Base-by-base conservation (phyloP, 2,888 invertebrate species). In the Malthinus seriepunctatus region DNA sequence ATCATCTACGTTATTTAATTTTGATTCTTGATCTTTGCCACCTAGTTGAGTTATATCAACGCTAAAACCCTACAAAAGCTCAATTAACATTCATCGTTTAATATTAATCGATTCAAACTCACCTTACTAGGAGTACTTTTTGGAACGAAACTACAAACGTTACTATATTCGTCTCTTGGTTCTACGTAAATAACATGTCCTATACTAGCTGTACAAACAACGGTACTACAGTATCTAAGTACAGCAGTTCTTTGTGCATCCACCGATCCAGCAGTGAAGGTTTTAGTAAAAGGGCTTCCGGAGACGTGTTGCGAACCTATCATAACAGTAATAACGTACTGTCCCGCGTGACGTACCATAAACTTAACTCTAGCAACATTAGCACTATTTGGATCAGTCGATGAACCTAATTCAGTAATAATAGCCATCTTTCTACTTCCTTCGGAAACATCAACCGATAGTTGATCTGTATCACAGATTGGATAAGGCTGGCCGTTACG, bases 401-500 rank as follows among this genome's bases (percentile, higher is more conserved):
- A 90, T 1, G 94, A 94, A 42, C 95, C 95, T 72, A 95, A 82
- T 80, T 95, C 94, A 70, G 91, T 87, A 62, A 94, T 88, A 44
- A 92, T 90, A 8, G 93, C 89, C 66, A 92, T 86, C 85, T 89
- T 89, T 70, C 90, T 86, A 42, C 90, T 88, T 63, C 91, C 93
- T 73, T 93, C 92, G 54, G 89, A 88, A 70, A 96, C 93, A 80
- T 91, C 90, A 66, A 95, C 90, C 70, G 89, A 85, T 67, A 96
- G 86, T 77, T 92, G 90, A 81, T 96, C 96, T 62, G 91, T 91
- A 83, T 94, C 93, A 80, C 94, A 94, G 76, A 96, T 90, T 67
- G 95, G 95, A 83, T 95, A 96, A 65, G 95, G 93, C 76, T 93
- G 92, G 15, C 95, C 94, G 79, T 95, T 95, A 64, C 94, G 88